phyloP scores from a whole-genome alignment of 2,797 vertebrate genomes.

The Sebastes hubbsi region DNA sequence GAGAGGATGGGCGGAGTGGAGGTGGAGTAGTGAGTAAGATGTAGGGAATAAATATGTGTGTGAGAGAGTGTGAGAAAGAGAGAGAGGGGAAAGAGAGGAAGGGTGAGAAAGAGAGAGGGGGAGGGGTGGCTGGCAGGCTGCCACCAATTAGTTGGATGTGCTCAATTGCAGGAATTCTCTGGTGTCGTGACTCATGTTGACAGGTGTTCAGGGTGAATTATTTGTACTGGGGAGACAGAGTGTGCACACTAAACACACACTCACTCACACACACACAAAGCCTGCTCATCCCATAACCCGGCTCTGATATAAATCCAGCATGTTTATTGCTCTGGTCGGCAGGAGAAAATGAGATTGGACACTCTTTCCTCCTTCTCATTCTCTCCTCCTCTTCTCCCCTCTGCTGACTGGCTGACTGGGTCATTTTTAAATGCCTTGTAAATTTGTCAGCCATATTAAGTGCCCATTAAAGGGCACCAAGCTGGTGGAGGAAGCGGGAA shows the following conservation, averaged over 20 bases:
- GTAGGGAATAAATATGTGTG: conserved; percentile 43
- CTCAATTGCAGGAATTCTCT: conserved; percentile 86
- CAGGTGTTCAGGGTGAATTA: conserved; percentile 82
- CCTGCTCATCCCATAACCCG: conserved; percentile 53
- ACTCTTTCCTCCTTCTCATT: conserved; percentile 60
- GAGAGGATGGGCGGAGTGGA: conserved; percentile 26
- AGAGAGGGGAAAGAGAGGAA: not conserved
- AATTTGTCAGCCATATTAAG: conserved; percentile 85
- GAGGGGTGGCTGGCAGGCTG: conserved; percentile 77
- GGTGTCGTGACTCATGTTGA: conserved; percentile 81
- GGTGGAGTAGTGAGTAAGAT: conserved; percentile 37
- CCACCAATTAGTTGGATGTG: conserved; percentile 90
- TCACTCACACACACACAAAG: conserved; percentile 7
- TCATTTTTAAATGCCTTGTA: conserved; percentile 84
- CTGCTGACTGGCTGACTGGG: conserved; percentile 72
- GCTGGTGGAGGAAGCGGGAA: conserved; percentile 67
- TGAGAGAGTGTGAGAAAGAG: conserved; percentile 16
- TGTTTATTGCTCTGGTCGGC: conserved; percentile 71
- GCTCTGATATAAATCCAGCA: conserved; percentile 74
- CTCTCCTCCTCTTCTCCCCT: conserved; percentile 50
- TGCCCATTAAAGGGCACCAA: conserved; percentile 79
- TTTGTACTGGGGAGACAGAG: conserved; percentile 54
- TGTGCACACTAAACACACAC: conserved; percentile 45
- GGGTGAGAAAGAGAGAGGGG: not conserved
- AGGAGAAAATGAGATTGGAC: conserved; percentile 77